Evolutionary conservation across 2,888 invertebrate genomes (phyloP), one percentile per base, ranked within the genome.

Genomic region (Epinotia bilunana): DNA sequence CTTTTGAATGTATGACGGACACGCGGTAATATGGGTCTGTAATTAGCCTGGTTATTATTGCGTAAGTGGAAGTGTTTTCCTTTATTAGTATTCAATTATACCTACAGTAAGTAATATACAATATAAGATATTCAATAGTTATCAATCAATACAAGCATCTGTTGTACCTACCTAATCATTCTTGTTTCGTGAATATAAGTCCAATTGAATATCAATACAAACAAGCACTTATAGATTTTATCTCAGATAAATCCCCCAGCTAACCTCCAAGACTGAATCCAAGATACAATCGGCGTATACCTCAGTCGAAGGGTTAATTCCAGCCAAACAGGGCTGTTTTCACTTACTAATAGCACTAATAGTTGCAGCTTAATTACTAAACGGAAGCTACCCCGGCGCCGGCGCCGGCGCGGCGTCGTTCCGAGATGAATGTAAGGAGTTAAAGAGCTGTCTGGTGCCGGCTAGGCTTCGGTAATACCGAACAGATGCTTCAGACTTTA

Each of bases 11-110:
- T 16, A 7, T 16, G 9, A 20, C 9, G 60, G 61, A 60, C 28
- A 55, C 57, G 62, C 43, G 68, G 58, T 5, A 72, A 72, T 53
- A 28, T 43, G 23, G 12, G 49, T 28, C 13, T 33, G n/a, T 61
- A 73, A 67, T 73, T 49, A 73, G 20, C 55, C 57, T 72, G 58
- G 28, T 69, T 57, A 55, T 33, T 43, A 73, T 73, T 62, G 60
- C 68, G 55, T 57, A 62, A 61, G 18, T 53, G 62, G 58, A 65
- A 46, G 70, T 33, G 60, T 58, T 72, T 65, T 72, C 18, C 20
- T 49, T 72, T 49, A 28, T 57, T 12, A 55, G n/a, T 61, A 60
- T 60, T 60, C 57, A 20, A 57, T 57, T 18, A 39, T 9, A 39
- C 6, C 6, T 33, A 33, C 7, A n/a, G n/a, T n/a, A n/a, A n/a